Percentiles rank a stretch among this genome's conserved stretches.
phyloP scores from a whole-genome alignment of 1,140 invertebrate genomes.

The Frieseomelitta varia region DNA sequence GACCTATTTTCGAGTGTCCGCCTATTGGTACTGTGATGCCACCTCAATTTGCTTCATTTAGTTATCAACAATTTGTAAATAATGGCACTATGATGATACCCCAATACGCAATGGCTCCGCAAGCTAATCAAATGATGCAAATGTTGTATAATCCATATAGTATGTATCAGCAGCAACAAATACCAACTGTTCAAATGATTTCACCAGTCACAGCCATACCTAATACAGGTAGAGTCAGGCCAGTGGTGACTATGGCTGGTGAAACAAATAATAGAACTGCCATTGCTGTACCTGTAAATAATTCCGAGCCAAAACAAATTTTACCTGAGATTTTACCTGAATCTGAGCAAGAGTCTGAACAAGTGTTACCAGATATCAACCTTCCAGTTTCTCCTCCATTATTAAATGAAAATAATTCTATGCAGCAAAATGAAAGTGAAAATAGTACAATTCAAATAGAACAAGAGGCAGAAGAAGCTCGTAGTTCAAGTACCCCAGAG shows the following conservation, averaged over 20 bases:
- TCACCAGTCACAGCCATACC: conserved; percentile 81
- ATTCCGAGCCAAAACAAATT: conserved; percentile 69
- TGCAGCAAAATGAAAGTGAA: conserved; percentile 47
- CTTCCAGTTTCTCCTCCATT: conserved; percentile 55
- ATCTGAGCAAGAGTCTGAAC: conserved; percentile 61
- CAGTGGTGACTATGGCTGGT: conserved; percentile 63
- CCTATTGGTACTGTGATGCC: conserved; percentile 78
- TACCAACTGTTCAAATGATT: conserved; percentile 82
- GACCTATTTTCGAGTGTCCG: conserved; percentile 78
- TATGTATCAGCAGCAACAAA: conserved; percentile 83
- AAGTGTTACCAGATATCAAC: conserved; percentile 72
- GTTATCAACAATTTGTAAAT: conserved; percentile 84
- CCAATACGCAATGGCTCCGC: conserved; percentile 83
- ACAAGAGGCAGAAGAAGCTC: conserved; percentile 65
- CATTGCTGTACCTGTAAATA: conserved; percentile 64
- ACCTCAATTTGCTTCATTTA: conserved; percentile 81
- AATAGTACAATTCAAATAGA: conserved; percentile 57
- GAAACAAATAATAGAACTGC: conserved; percentile 63
- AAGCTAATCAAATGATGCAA: conserved; percentile 83
- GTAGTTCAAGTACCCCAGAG: conserved; percentile 37
- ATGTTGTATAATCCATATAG: conserved; percentile 83
- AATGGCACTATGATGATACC: conserved; percentile 83
- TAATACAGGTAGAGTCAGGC: conserved; percentile 66
- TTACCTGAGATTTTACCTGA: conserved; percentile 67
- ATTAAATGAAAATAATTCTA: conserved; percentile 38